Conservation (phyloP, 2,113 vertebrate species). For the Carollia perspicillata region DNA sequence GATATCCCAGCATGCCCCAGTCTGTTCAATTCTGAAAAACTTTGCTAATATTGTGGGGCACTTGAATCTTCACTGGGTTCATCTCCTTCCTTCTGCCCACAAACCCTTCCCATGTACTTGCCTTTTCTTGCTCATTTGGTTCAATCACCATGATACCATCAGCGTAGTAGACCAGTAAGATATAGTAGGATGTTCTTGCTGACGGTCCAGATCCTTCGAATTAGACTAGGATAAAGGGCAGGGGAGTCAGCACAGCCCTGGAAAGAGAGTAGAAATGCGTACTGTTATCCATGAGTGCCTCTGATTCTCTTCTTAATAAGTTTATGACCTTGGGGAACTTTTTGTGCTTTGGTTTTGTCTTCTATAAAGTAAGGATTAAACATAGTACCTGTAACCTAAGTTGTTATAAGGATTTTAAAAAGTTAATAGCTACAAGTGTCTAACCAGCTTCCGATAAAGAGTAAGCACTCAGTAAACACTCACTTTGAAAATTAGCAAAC, state of each 20-base stretch:
- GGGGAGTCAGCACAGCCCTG: neutral
- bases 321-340: neutral
- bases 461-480: neutral
- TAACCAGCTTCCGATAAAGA: neutral
- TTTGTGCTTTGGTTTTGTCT: neutral
- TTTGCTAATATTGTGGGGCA: neutral
- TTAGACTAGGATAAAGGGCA: neutral
- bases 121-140: neutral
- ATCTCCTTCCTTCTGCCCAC: neutral
- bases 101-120: neutral
- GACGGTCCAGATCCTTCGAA: neutral
- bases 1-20: neutral
- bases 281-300: neutral
- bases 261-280: neutral
- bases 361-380: neutral
- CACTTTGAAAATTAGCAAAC: neutral
- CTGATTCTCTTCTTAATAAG: neutral
- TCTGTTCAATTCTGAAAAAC: neutral
- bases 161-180: neutral
- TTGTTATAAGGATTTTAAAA: neutral
- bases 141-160: neutral
- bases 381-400: neutral
- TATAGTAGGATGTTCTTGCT: neutral
- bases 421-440: neutral
- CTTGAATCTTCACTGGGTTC: neutral